phyloP scores from a whole-genome alignment of 2,113 vertebrate genomes.

The Perca fluviatilis region DNA sequence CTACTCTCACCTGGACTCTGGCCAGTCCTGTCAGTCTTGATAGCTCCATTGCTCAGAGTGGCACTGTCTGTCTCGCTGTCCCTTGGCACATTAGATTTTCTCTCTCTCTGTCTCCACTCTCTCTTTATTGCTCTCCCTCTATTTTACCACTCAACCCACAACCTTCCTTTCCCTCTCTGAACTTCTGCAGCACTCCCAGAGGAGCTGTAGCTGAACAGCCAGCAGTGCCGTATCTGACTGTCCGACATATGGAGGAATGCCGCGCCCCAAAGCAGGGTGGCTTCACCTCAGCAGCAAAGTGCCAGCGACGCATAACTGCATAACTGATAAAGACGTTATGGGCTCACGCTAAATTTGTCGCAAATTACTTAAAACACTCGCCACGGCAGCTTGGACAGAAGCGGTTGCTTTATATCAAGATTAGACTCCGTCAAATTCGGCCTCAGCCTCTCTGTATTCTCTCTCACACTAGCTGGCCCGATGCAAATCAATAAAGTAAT shows the following conservation, averaged over 20 bases:
- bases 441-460: conserved; percentile 50
- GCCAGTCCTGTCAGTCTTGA: conserved; percentile 76
- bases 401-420: conserved; percentile 54
- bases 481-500: conserved; percentile 83
- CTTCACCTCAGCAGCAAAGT: conserved; percentile 30
- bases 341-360: conserved; percentile 28
- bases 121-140: conserved; percentile 49
- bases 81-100: conserved; percentile 45
- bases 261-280: conserved; percentile 9
- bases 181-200: conserved; percentile 52
- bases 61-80: conserved; percentile 57
- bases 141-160: conserved; percentile 44
- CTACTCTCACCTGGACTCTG: conserved; percentile 54
- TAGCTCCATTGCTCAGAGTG: conserved; percentile 76
- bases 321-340: conserved; percentile 49
- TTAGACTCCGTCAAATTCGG: conserved; percentile 31
- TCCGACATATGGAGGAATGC: conserved; percentile 50
- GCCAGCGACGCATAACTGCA: conserved; percentile 36
- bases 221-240: conserved; percentile 33
- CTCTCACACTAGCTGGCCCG: conserved; percentile 37
- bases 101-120: conserved; percentile 38
- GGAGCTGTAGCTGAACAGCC: conserved; percentile 38
- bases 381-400: conserved; percentile 22
- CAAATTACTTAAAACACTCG: conserved; percentile 24
- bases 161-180: conserved; percentile 37